Percentiles rank a stretch among this genome's conserved stretches.
These are phyloP conservation scores for Megalonaias nervosa DNA, from an alignment of 1,140 invertebrate species.

Conservation along the genomic window DNA sequence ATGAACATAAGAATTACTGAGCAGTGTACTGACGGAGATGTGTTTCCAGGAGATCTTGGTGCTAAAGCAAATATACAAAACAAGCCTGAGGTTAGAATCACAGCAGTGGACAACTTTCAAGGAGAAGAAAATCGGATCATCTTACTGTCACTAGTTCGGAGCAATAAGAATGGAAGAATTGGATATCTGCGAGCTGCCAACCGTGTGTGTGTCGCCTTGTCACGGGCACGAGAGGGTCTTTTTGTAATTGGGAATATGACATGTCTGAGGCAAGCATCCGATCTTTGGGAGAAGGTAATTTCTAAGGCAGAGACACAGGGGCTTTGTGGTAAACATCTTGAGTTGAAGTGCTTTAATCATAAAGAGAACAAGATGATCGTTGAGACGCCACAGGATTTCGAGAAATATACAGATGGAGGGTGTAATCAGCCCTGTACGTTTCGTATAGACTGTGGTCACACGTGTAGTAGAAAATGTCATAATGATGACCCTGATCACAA, in stretches of 20 bases:
- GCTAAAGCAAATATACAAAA: neutral
- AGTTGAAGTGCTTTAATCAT: constrained; percentile 44
- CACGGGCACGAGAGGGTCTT: constrained; percentile 82
- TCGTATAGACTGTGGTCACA: constrained; percentile 52
- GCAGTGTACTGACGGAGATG: neutral
- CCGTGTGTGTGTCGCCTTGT: constrained; percentile 86
- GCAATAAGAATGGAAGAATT: constrained; percentile 78
- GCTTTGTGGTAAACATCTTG: constrained; percentile 15
- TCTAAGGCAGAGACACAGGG: constrained; percentile 16
- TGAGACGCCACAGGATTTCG: constrained; percentile 54
- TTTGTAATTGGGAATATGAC: constrained; percentile 80
- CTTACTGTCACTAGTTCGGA: constrained; percentile 85
- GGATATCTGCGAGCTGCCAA: constrained; percentile 84
- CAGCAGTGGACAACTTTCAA: constrained; percentile 72
- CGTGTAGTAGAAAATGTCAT: constrained; percentile 46
- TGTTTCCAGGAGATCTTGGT: neutral
- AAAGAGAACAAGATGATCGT: constrained; percentile 36
- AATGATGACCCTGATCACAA: constrained; percentile 30
- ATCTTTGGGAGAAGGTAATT: constrained; percentile 66
- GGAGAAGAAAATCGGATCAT: constrained; percentile 89
- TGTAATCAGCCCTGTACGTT: constrained; percentile 49
- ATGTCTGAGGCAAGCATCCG: constrained; percentile 69
- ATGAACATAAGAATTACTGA: neutral
- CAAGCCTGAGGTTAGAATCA: constrained; percentile 35
- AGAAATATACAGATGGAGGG: constrained; percentile 55